phyloP scores from a whole-genome alignment of 2,113 vertebrate genomes.

The Bothrops jararaca region DNA sequence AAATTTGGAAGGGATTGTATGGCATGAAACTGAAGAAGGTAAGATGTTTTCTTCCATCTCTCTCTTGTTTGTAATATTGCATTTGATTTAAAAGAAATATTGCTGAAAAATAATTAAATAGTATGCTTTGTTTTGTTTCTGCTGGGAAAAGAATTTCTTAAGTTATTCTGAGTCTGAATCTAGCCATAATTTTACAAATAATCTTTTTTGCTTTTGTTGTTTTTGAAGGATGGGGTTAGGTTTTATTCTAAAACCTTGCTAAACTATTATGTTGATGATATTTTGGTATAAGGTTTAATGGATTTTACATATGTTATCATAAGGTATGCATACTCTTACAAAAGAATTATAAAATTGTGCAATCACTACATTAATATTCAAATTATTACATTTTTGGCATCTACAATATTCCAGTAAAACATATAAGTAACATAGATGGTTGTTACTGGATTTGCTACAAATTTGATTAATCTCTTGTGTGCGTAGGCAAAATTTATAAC shows the following conservation, averaged over 20 bases:
- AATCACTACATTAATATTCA: not conserved
- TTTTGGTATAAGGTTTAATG: not conserved
- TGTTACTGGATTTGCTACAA: conserved; percentile 12
- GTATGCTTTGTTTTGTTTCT: not conserved
- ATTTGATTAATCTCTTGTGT: conserved; percentile 29
- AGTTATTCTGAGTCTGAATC: not conserved
- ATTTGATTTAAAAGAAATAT: conserved; percentile 5
- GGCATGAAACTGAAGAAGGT: conserved; percentile 98
- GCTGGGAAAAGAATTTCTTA: not conserved
- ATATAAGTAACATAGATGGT: not conserved
- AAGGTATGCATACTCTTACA: not conserved
- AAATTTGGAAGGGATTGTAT: conserved; percentile 96
- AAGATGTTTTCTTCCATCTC: conserved; percentile 51
- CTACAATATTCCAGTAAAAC: not conserved
- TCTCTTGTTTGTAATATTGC: not conserved
- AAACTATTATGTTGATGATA: not conserved
- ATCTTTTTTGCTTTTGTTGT: not conserved
- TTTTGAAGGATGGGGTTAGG: not conserved
- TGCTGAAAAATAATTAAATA: not conserved
- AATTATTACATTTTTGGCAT: not conserved
- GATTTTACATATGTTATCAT: not conserved
- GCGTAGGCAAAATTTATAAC: not conserved
- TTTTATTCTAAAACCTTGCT: not conserved
- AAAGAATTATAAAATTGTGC: not conserved
- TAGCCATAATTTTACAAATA: conserved; percentile 9